Conservation (phyloP, 2,797 vertebrate genomes). For the Myotis planiceps region DNA sequence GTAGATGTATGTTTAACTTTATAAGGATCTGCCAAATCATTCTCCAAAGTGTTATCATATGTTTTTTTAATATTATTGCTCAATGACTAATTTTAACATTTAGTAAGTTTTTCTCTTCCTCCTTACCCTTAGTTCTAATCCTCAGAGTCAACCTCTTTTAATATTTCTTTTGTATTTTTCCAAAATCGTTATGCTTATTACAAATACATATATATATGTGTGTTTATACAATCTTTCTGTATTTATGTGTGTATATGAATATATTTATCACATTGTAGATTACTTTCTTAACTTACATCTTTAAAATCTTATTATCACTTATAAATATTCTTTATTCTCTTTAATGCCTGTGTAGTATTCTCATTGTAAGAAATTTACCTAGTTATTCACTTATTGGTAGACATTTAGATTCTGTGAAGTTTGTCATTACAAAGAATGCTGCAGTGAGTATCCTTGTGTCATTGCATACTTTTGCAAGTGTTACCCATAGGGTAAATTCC, state of each 20-base stretch:
- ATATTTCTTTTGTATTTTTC: neutral
- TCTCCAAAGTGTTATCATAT: neutral
- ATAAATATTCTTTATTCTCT: constrained; percentile 1
- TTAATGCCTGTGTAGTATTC: neutral
- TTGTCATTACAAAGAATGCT: neutral
- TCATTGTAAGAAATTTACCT: neutral
- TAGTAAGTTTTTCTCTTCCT: neutral
- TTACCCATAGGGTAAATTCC: neutral
- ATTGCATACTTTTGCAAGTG: neutral
- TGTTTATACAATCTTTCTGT: neutral
- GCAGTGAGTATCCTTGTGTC: neutral
- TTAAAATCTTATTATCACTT: constrained; percentile 14
- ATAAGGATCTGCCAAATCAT: neutral
- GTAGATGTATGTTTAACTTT: neutral
- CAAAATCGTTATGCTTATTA: neutral
- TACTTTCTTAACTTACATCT: neutral
- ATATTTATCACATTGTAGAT: neutral
- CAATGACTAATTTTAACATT: neutral
- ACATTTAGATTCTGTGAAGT: neutral
- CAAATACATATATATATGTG: neutral
- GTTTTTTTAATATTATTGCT: constrained; percentile 6
- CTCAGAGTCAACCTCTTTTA: neutral
- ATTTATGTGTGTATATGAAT: neutral
- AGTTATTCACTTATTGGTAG: neutral
- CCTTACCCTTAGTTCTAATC: neutral